Evolutionary conservation across 1,140 invertebrate species (phyloP), one percentile per base, ranked within the genome.

Genomic region (Pissodes strobi): DNA sequence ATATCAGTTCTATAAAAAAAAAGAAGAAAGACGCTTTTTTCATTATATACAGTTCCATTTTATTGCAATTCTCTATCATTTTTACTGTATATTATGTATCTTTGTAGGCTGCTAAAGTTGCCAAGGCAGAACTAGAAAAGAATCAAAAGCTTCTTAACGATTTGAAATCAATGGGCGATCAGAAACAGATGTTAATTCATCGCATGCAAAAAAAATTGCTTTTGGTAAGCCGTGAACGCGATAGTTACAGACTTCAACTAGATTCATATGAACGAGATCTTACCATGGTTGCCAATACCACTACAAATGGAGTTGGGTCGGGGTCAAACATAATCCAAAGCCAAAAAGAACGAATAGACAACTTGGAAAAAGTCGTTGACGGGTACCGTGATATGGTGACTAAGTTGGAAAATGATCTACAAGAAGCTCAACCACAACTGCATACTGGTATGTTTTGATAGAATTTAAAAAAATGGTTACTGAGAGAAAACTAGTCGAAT

Each of bases 231-330:
- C 85, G 90, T 49, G 90, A 92, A 76, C 81, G 91, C 49, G 91
- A 94, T 69, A 89, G 86, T 67, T 85, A 85, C 56, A 65, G 74
- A 19, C 27, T 69, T 57, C 87, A 93, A 63, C 73, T 93, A 27
- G 90, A 92, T 66, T 87, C 89, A 25, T 93, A 92, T 70, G 91
- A 94, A 76, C 90, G 88, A 72, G 91, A 93, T 78, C 79, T 89
- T 57, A 90, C 89, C 6, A 81, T 84, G 71, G 63, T 72, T 8
- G 69, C 49, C 38, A 69, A 68, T 78, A 77, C 2, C 78, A 78
- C 58, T 5, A 9, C 25, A 27, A 27, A 27, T 27, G 25, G 25
- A 27, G n/a, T n/a, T n/a, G 60, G 68, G 12, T 74, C 72, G 5
- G 70, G 72, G 5, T 77, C 78, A 21, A 74, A 74, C 15, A 77